Base-by-base conservation (phyloP, 2,113 vertebrate species). In the Charina bottae region DNA sequence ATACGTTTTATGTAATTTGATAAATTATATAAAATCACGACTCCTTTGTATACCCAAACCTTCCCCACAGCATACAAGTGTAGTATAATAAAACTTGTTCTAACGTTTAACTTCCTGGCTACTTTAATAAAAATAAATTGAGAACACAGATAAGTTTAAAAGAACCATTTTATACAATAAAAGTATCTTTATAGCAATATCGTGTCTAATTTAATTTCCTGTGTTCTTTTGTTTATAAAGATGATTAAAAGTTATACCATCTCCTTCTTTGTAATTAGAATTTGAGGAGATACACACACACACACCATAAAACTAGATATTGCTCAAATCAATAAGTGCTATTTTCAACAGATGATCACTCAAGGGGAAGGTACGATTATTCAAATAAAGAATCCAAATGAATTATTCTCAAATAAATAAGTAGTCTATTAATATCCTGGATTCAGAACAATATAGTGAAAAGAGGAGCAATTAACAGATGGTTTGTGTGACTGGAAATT, bases 141-240 rank as follows among this genome's bases (percentile, higher is more conserved):
- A 88, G 95, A 86, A 90, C 95, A 96, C 94, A 96, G 95, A 93
- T 92, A 96, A 94, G 95, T 95, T 95, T n/a, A 94, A 96, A 93
- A 94, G 94, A 93, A 93, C 93, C 91, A 95, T 95, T 97, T 96
- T 95, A 94, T 96, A 95, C 93, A 92, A 97, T 96, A 96, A 96
- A 84, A 91, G 92, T 94, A 95, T 96, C 93, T 88, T 97, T 96
- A 96, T 95, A 94, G 93, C 95, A 94, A 90, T 90, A 96, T 94
- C 88, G 93, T 95, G 93, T 95, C 55, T 56, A 56, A 56, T 56
- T 94, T 96, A 97, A 95, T 95, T 93, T 97, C 91, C 95, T 96
- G 28, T 96, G 90, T 94, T 96, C 23, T 33, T 85, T 92, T 91
- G 72, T 95, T 95, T 96, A 97, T 96, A 96, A 95, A 90, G 78